These are phyloP conservation scores for Phylloscopus trochilus DNA, from an alignment of 2,113 vertebrate genomes.

Conservation along the genomic window DNA sequence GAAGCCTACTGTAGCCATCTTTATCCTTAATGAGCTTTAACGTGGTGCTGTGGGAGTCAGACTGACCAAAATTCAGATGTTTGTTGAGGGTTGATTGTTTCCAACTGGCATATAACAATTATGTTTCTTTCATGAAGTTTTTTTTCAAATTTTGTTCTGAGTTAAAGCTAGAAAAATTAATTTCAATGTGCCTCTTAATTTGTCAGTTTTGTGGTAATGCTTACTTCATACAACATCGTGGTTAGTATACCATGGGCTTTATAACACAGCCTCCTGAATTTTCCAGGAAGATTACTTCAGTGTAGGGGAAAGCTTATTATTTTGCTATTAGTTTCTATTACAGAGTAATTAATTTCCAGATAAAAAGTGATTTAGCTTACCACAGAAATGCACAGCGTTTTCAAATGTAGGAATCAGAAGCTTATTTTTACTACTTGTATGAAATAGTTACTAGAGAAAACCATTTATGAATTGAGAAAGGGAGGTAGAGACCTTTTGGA, in stretches of 20 bases:
- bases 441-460: slow-evolving; percentile 10
- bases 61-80: neutral
- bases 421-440: slow-evolving; percentile 25
- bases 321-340: slow-evolving; percentile 54
- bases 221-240: neutral
- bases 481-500: neutral
- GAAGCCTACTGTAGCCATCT: neutral
- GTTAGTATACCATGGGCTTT: neutral
- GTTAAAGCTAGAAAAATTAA: neutral
- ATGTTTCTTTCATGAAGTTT: neutral
- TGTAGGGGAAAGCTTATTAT: slow-evolving; percentile 24
- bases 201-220: neutral
- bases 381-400: slow-evolving; percentile 21
- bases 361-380: slow-evolving; percentile 36
- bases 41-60: neutral
- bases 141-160: neutral
- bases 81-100: neutral
- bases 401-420: slow-evolving; percentile 16
- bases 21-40: neutral
- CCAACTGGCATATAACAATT: neutral
- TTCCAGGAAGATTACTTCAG: slow-evolving; percentile 28
- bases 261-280: neutral
- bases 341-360: neutral
- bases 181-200: neutral
- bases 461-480: slow-evolving; percentile 29